These are phyloP conservation scores for Hycleus phaleratus DNA, from an alignment of 1,140 invertebrate genomes.

Conservation along the genomic window DNA sequence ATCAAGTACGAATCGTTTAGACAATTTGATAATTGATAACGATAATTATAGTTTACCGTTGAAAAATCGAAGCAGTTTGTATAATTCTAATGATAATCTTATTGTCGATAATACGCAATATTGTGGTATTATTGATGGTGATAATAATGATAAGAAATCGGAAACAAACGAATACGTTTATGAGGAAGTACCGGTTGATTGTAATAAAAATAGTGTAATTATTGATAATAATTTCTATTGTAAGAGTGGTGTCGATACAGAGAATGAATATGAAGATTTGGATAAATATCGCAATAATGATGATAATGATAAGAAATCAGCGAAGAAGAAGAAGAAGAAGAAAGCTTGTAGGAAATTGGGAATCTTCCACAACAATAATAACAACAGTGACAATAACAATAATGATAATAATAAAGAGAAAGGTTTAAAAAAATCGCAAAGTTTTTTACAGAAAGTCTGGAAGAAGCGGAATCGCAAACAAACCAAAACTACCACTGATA, in stretches of 20 bases:
- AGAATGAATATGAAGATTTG: slow-evolving; percentile 9
- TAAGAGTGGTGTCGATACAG: not conserved
- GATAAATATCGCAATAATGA: not conserved
- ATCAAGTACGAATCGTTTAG: not conserved
- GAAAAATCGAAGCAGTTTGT: not conserved
- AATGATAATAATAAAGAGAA: slow-evolving; percentile 14
- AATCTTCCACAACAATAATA: slow-evolving; percentile 3
- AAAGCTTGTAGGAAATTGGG: not conserved
- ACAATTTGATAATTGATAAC: not conserved
- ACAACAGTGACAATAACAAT: slow-evolving; percentile 7
- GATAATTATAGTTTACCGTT: slow-evolving; percentile 4
- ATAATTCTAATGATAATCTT: not conserved
- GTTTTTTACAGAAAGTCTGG: slow-evolving; percentile 27
- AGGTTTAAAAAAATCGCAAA: slow-evolving; percentile 18
- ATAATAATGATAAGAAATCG: not conserved
- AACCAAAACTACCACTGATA: slow-evolving; percentile 17
- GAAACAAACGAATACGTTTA: not conserved
- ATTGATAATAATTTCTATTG: not conserved
- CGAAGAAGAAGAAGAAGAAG: not conserved
- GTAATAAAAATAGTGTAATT: slow-evolving; percentile 4
- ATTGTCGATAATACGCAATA: not conserved
- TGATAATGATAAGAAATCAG: not conserved
- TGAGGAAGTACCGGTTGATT: not conserved
- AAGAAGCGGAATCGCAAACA: slow-evolving; percentile 17
- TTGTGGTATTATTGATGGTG: not conserved